Conservation (phyloP, 2,888 invertebrate genomes). For the Ornithoptera alexandrae region DNA sequence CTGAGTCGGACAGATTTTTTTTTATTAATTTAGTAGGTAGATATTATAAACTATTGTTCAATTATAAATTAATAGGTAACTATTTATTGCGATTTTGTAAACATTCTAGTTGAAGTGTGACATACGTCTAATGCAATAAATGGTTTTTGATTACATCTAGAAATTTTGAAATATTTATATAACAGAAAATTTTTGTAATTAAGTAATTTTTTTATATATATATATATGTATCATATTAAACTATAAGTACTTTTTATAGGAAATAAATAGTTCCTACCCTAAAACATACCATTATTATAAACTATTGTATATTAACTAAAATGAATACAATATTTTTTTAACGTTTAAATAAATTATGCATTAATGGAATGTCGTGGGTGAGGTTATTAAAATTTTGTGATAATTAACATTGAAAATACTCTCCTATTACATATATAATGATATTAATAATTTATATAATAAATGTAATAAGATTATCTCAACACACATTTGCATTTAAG, state of each 20-base stretch:
- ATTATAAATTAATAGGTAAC: constrained; percentile 52
- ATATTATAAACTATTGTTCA: constrained; percentile 33
- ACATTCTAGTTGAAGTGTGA: constrained; percentile 54
- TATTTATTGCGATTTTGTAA: constrained; percentile 51
- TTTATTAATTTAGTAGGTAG: constrained; percentile 26
- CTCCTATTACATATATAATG: constrained; percentile 39
- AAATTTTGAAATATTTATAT: constrained; percentile 6
- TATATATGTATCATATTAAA: constrained; percentile 4
- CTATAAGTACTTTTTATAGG: constrained; percentile 27
- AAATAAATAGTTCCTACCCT: constrained; percentile 21
- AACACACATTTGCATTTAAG: constrained; percentile 53
- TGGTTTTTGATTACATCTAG: constrained; percentile 29
- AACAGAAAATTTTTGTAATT: neutral
- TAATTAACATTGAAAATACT: constrained; percentile 58
- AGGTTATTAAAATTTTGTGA: constrained; percentile 45
- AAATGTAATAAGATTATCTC: constrained; percentile 46
- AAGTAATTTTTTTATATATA: too few relatives aligned
- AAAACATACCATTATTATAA: neutral
- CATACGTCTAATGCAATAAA: constrained; percentile 34
- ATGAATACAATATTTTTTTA: constrained; percentile 2
- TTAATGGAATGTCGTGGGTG: constrained; percentile 60
- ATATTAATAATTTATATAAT: constrained; percentile 40
- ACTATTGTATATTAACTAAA: neutral
- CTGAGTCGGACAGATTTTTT: constrained; percentile 19
- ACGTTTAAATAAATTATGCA: constrained; percentile 37